Base-by-base conservation (phyloP, 2,797 vertebrate species). In the Stomatorhinus walkeri region DNA sequence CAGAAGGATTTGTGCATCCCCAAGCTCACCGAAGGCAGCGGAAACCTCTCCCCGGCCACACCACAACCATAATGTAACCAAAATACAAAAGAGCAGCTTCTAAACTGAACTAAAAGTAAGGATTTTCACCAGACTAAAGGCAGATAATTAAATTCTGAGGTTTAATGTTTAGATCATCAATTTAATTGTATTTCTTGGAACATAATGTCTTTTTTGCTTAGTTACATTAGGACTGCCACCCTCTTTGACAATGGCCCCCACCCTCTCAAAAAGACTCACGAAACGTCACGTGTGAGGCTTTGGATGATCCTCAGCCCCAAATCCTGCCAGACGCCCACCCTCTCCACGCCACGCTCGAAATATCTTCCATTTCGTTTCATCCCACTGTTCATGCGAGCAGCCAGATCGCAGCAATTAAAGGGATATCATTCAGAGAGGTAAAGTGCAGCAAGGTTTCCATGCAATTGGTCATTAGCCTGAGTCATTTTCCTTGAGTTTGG, bases 41-140 rank as follows among this genome's bases (percentile, higher is more conserved):
- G 94, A 93, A 93, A 90, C 1, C 94, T 96, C 93, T 93, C 94
- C 95, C 93, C 94, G 94, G 94, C 94, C 93, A 88, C 93, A 96
- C 97, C 95, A 95, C 95, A 95, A 94, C 95, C 94, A 95, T 94
- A 95, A 96, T 94, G 94, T 95, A 97, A 97, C 97, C 96, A 96
- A 95, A 96, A 96, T 93, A 91, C 93, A 94, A 93, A 92, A 93
- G 94, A 95, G 94, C 94, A 95, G 95, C 94, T 95, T 92, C 89
- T 90, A 94, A 92, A 94, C 95, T 94, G 91, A 90, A 93, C 93
- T 93, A 93, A 94, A 93, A 94, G 93, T 92, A 95, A 95, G 95
- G 95, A 94, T 96, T 96, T 90, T 95, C 91, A 83, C 79, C 19
- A 43, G 40, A 43, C 79, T 48, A 83, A 48, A 51, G n/a, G 81